These are phyloP conservation scores for Orius laevigatus DNA, from an alignment of 1,140 invertebrate genomes.

Conservation along the genomic window DNA sequence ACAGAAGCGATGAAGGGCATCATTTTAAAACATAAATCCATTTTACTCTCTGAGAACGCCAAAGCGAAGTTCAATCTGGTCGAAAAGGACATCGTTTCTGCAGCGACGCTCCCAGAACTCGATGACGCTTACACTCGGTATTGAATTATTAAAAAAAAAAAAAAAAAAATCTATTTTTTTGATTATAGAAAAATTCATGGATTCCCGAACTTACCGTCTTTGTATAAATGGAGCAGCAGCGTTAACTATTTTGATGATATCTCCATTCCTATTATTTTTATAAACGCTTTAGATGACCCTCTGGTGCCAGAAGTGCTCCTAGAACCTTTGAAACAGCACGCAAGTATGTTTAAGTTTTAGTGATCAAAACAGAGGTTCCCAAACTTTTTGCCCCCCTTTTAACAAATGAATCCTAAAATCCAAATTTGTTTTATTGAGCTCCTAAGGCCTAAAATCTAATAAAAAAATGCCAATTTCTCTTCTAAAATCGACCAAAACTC, in stretches of 20 bases:
- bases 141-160: too few relatives aligned
- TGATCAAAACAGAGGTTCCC: too few relatives aligned
- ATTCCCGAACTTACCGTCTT: slow-evolving; percentile 54
- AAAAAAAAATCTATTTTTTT: too few relatives aligned
- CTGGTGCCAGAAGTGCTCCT: slow-evolving; percentile 61
- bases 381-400: too few relatives aligned
- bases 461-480: too few relatives aligned
- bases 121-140: slow-evolving; percentile 76
- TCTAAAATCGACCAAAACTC: too few relatives aligned
- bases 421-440: too few relatives aligned
- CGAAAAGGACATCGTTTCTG: slow-evolving; percentile 62
- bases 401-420: too few relatives aligned
- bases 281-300: slow-evolving; percentile 79
- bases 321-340: slow-evolving; percentile 51
- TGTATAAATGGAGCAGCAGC: slow-evolving; percentile 71
- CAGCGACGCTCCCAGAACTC: slow-evolving; percentile 68
- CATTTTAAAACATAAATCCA: slow-evolving; percentile 58
- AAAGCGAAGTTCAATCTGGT: slow-evolving; percentile 49
- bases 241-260: slow-evolving; percentile 59
- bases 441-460: too few relatives aligned
- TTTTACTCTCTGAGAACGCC: slow-evolving; percentile 56
- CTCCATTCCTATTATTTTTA: slow-evolving; percentile 67
- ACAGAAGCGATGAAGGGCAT: slow-evolving; percentile 78
- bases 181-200: slow-evolving; percentile 50
- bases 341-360: slow-evolving; percentile 54